These are phyloP conservation scores for Pomatorhinus ruficollis DNA, from an alignment of 2,113 vertebrate genomes.

Conservation along the genomic window DNA sequence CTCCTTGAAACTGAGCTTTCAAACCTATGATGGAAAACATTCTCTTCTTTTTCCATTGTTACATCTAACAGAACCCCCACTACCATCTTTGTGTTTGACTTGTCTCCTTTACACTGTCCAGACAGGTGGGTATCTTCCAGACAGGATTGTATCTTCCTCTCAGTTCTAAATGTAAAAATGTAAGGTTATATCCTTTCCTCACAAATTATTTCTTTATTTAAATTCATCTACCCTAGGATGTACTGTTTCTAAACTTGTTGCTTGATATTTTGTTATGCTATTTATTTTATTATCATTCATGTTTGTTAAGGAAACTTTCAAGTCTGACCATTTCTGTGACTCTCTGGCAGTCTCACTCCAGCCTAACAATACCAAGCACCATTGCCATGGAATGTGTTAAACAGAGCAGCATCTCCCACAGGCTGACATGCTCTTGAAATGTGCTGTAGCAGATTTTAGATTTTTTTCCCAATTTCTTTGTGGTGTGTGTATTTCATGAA, in stretches of 20 bases:
- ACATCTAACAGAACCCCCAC: not conserved
- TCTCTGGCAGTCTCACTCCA: not conserved
- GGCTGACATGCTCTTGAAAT: not conserved
- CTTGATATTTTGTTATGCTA: not conserved
- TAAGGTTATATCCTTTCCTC: not conserved
- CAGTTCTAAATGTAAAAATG: not conserved
- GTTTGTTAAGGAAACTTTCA: not conserved
- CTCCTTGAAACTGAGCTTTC: not conserved
- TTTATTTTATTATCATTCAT: not conserved
- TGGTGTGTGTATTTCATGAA: not conserved
- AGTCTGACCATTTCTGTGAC: not conserved
- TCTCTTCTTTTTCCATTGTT: not conserved
- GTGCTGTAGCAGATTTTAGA: not conserved
- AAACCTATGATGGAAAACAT: not conserved
- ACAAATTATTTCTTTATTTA: not conserved
- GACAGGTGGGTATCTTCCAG: no score
- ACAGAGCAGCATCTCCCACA: not conserved
- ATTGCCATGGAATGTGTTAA: not conserved
- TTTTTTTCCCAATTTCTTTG: not conserved
- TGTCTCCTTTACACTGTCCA: not conserved
- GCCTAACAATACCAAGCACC: not conserved
- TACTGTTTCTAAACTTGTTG: not conserved
- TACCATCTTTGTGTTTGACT: not conserved
- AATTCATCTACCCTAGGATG: not conserved
- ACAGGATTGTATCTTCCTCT: not conserved